These are phyloP conservation scores for Thaumatotibia leucotreta DNA, from an alignment of 1,140 invertebrate genomes.

Conservation along the genomic window DNA sequence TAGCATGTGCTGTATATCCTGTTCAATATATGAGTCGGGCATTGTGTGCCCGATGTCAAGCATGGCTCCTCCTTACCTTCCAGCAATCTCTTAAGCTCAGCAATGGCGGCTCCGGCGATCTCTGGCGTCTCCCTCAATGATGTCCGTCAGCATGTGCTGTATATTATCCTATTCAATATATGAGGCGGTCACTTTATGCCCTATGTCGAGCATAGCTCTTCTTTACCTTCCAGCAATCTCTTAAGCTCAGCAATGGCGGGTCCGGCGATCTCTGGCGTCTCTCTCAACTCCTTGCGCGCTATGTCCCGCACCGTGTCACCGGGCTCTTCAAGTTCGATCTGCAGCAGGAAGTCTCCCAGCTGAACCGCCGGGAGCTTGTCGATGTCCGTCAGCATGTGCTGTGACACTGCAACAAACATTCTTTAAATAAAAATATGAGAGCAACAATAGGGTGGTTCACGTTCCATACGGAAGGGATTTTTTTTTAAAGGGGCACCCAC, in stretches of 20 bases:
- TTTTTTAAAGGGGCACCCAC: no score
- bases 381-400: conserved; percentile 83
- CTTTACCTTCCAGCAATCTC: conserved; percentile 82
- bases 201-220: background rate
- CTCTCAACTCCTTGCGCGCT: conserved; percentile 84
- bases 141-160: no score
- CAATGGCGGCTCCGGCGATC: no score
- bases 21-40: no score
- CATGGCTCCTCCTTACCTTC: no score
- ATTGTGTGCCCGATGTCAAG: no score
- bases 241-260: conserved; percentile 80
- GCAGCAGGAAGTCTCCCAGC: conserved; percentile 81
- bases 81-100: no score
- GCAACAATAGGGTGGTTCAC: no score
- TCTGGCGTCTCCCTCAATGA: no score
- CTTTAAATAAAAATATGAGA: background rate
- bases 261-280: conserved; percentile 81
- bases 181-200: no score
- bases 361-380: conserved; percentile 81
- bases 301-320: conserved; percentile 80
- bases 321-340: conserved; percentile 83
- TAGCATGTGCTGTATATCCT: background rate
- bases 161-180: no score
- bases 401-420: conserved; percentile 75
- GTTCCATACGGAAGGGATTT: no score